A percentile compares a stretch with the other conserved stretches of the same genome.
Conservation (phyloP, 2,888 invertebrate genomes). For the Cactoblastis cactorum region DNA sequence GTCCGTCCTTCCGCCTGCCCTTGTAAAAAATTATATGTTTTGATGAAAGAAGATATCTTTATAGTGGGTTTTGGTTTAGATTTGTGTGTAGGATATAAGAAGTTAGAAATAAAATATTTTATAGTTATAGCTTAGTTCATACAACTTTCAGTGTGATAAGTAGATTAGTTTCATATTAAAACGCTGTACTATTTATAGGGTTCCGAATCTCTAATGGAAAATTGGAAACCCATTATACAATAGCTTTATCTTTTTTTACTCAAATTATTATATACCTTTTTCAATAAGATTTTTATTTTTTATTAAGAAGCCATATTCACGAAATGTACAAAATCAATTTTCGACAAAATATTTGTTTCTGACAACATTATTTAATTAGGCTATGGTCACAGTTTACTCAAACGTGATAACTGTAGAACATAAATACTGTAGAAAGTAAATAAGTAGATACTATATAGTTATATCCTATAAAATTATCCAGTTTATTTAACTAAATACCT, state of each 20-base stretch:
- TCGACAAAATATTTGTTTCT: too few species aligned
- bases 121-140: background rate
- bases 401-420: too few species aligned
- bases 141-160: constrained; percentile 4
- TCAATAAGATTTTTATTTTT: background rate
- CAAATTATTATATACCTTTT: too few species aligned
- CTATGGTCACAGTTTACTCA: too few species aligned
- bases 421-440: too few species aligned
- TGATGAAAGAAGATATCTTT: background rate
- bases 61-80: background rate
- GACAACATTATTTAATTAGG: too few species aligned
- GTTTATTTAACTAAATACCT: too few species aligned
- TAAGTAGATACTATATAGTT: too few species aligned
- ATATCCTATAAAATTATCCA: too few species aligned
- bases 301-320: too few species aligned
- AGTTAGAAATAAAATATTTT: background rate
- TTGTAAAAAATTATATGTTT: background rate
- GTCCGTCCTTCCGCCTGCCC: background rate
- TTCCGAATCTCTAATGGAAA: background rate
- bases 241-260: too few species aligned
- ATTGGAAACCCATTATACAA: background rate
- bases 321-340: too few species aligned
- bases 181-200: background rate
- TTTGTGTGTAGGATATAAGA: background rate
- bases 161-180: background rate